Base-by-base conservation (phyloP, 1,140 invertebrate species). In the Drosophila mayri region DNA sequence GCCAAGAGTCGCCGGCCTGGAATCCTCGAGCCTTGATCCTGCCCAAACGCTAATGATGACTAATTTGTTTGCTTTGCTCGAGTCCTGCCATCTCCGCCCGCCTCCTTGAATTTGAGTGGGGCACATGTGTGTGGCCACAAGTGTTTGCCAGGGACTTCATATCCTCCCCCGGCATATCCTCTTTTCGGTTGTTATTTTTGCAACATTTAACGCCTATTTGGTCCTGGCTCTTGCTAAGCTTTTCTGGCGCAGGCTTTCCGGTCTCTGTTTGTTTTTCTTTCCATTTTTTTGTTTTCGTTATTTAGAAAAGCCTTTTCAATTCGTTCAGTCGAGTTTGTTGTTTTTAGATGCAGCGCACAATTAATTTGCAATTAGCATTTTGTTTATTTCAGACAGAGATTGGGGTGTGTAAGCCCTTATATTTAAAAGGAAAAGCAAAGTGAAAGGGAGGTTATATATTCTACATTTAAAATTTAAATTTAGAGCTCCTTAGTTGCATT, bases 331-430 rank as follows among this genome's bases (percentile, higher is more conserved):
- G 58, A 58, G 77, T 65, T 73, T 88, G 82, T 85, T 88, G 85
- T 90, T 88, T 87, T 80, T 81, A 57, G 73, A 57, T 72, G 85
- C 77, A 88, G 84, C 81, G 84, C 84, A 81, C 84, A 88, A 88
- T 88, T 88, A 90, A 88, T 90, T 88, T 84, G 85, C 84, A 88
- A 88, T 88, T 88, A 88, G 84, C 77, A 88, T 88, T 88, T 88
- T 71, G 68, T 65, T 70, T 61, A 32, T 35, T 22, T 37, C 14
- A 25, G 52, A 25, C 44, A 66, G 43, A 68, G 40, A 47, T 65
- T 49, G 64, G 60, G 73, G 72, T 72, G 65, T 22, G 46, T 8
- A 18, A 14, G 28, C 16, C 10, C 10, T 50, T 12, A 20, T 30
- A 62, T 40, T 38, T 57, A 18, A 50, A 46, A 14, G 30, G 10